Percentiles rank a stretch among this genome's conserved stretches.
These are phyloP conservation scores for Deilephila porcellus DNA, from an alignment of 2,888 invertebrate species.

Conservation along the genomic window DNA sequence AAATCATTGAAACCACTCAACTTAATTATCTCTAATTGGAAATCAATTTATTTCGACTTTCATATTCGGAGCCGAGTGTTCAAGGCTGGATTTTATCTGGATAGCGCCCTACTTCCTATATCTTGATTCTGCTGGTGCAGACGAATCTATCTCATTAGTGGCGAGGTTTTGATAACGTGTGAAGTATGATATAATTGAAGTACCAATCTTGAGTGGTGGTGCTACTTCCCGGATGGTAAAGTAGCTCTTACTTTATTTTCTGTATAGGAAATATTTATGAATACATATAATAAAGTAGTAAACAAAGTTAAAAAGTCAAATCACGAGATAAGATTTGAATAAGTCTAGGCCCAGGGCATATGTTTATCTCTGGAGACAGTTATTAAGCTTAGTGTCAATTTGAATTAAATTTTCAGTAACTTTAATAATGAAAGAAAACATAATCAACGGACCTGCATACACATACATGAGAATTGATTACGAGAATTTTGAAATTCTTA, in stretches of 20 bases:
- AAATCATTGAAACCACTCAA: background rate
- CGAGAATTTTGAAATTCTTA: too few species aligned
- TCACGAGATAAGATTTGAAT: too few species aligned
- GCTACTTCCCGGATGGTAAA: background rate
- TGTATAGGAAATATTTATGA: background rate
- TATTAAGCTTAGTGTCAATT: too few species aligned
- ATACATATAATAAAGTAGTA: too few species aligned
- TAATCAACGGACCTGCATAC: too few species aligned
- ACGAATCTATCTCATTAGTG: conserved; percentile 15
- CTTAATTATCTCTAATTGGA: background rate
- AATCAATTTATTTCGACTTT: conserved; percentile 13
- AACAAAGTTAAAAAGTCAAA: too few species aligned
- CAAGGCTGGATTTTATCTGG: conserved; percentile 1
- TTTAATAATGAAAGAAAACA: too few species aligned
- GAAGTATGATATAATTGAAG: background rate
- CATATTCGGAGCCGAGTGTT: background rate
- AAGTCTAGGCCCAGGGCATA: too few species aligned
- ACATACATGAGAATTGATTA: too few species aligned
- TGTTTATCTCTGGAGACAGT: too few species aligned
- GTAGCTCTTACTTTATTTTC: background rate
- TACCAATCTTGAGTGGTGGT: background rate
- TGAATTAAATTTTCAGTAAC: too few species aligned
- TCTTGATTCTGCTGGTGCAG: conserved; percentile 7
- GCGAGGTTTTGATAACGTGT: background rate
- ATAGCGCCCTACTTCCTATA: conserved; percentile 19